Evolutionary conservation across 2,888 invertebrate genomes (phyloP).

Genomic region (Idaea straminata): DNA sequence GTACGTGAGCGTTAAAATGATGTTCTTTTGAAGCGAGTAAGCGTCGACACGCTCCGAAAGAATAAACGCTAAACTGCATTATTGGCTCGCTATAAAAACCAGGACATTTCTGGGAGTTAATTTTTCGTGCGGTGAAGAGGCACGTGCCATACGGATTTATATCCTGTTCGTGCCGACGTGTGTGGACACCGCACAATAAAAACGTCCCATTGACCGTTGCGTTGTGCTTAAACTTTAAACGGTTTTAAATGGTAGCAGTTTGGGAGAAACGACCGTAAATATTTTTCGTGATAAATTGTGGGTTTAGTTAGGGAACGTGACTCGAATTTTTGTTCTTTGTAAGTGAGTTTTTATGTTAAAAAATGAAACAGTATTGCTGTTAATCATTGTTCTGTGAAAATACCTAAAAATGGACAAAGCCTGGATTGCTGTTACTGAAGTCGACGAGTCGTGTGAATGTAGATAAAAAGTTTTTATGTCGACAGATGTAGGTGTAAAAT

Average conservation of each 20-base stretch:
- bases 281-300: constrained; percentile 15
- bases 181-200: constrained; percentile 47
- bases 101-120: constrained; percentile 52
- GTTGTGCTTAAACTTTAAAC: constrained; percentile 19
- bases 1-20: constrained; percentile 32
- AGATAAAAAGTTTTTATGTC: background rate
- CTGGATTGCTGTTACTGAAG: background rate
- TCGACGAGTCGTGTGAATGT: background rate
- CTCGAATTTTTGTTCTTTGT: background rate
- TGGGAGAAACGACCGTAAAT: constrained; percentile 13
- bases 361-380: background rate
- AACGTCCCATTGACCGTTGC: constrained; percentile 40
- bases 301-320: constrained; percentile 6
- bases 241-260: constrained; percentile 19
- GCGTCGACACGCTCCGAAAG: constrained; percentile 39
- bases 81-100: constrained; percentile 50
- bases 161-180: constrained; percentile 40
- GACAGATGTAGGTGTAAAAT: background rate
- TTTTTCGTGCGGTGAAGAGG: constrained; percentile 56
- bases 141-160: constrained; percentile 58
- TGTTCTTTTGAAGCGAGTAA: constrained; percentile 25
- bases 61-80: constrained; percentile 48
- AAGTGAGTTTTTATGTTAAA: background rate
- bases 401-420: background rate
- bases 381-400: background rate